Evolutionary conservation across 2,113 vertebrate genomes (phyloP).

Genomic region (Orthonyx spaldingii): DNA sequence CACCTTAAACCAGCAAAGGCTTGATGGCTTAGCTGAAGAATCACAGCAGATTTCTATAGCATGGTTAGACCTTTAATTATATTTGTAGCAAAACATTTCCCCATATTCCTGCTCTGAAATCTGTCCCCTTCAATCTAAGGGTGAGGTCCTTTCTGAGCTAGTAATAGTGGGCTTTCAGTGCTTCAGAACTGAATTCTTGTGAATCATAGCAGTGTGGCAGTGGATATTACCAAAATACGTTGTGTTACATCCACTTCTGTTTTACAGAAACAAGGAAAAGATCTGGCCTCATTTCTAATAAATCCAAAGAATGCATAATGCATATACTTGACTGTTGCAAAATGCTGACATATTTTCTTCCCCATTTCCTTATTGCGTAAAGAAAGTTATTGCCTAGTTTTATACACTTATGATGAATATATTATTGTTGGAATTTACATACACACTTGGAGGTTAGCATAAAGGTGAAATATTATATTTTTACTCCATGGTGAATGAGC

Average conservation of each 20-base stretch:
- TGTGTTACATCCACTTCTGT: background rate
- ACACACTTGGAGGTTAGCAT: background rate
- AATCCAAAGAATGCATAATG: background rate
- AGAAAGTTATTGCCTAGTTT: background rate
- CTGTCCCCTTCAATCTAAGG: background rate
- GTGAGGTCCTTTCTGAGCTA: background rate
- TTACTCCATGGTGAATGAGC: background rate
- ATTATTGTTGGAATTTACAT: conserved; percentile 1
- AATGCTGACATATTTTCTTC: background rate
- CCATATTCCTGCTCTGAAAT: background rate
- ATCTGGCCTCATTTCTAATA: background rate
- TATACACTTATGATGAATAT: background rate
- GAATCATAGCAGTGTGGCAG: background rate
- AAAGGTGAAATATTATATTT: background rate
- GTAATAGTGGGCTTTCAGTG: background rate
- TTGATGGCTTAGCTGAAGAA: background rate
- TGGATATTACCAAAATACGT: background rate
- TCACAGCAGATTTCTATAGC: background rate
- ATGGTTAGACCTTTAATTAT: background rate
- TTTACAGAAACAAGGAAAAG: background rate
- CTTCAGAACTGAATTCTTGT: background rate
- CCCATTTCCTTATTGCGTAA: background rate
- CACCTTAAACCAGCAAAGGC: background rate
- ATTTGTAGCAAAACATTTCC: background rate
- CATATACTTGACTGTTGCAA: background rate